A percentile compares a stretch with the other conserved stretches of the same genome.
Conservation (phyloP, 2,113 vertebrate species). For the Montifringilla adamsi region DNA sequence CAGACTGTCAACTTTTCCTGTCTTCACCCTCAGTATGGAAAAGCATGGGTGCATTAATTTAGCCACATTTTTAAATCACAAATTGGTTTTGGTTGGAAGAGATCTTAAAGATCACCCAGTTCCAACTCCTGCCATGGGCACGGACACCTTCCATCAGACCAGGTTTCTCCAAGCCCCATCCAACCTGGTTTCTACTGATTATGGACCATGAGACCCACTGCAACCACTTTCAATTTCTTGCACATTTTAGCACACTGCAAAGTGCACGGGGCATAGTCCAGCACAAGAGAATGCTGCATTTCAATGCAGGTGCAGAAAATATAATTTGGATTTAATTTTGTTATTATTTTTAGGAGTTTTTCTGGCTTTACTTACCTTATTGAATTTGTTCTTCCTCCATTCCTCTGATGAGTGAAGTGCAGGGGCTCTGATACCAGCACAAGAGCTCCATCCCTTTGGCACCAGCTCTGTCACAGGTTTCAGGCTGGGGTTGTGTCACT, state of each 20-base stretch:
- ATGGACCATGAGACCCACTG: neutral
- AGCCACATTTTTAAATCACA: neutral
- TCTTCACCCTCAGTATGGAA: neutral
- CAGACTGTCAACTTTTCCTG: neutral
- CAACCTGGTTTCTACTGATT: neutral
- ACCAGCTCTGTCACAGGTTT: neutral
- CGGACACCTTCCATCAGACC: accelerated
- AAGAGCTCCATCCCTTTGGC: neutral
- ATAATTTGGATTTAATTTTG: neutral
- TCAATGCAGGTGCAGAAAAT: neutral
- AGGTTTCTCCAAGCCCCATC: neutral
- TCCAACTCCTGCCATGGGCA: neutral
- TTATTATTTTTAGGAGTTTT: neutral
- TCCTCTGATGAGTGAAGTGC: neutral
- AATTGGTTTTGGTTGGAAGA: neutral
- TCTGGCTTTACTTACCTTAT: neutral
- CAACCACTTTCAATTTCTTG: neutral
- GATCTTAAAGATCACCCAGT: neutral
- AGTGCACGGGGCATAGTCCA: accelerated
- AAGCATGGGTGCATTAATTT: neutral
- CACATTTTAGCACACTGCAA: neutral
- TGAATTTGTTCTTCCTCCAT: neutral
- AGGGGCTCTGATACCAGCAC: accelerated
- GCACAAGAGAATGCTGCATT: neutral
- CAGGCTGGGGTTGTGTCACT: neutral